Conservation (phyloP, 2,888 invertebrate species). For the Platynereis dumerilii region DNA sequence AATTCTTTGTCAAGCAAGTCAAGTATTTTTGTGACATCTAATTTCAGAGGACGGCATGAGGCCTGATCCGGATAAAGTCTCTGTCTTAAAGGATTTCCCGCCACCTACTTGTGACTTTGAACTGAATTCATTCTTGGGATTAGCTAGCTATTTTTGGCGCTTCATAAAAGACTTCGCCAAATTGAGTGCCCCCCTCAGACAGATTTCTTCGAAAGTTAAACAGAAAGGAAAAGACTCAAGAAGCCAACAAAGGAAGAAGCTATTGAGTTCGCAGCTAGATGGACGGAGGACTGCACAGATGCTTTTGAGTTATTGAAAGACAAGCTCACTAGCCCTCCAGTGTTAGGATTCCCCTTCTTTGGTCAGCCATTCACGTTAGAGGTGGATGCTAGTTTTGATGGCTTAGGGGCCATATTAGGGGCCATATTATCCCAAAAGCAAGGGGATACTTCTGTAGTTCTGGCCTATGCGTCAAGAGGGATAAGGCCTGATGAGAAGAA, state of each 20-base stretch:
- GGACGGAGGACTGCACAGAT: slow-evolving; percentile 12
- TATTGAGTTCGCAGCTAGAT: slow-evolving; percentile 12
- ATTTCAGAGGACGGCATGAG: slow-evolving; percentile 11
- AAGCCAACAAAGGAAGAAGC: background rate
- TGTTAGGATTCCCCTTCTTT: slow-evolving; percentile 19
- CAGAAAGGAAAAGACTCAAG: background rate
- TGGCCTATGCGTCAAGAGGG: slow-evolving; percentile 15
- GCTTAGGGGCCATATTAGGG: slow-evolving; percentile 23
- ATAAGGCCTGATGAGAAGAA: slow-evolving; percentile 10
- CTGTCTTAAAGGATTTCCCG: slow-evolving; percentile 8
- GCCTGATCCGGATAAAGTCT: slow-evolving; percentile 19
- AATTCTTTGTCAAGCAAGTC: slow-evolving; percentile 22
- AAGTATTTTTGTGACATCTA: slow-evolving; percentile 25
- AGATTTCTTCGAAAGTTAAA: background rate
- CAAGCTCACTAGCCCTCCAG: slow-evolving; percentile 18
- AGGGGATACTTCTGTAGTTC: slow-evolving; percentile 10
- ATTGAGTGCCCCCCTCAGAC: background rate
- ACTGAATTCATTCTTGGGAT: slow-evolving; percentile 18
- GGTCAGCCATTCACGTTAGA: slow-evolving; percentile 4
- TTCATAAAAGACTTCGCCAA: slow-evolving; percentile 18
- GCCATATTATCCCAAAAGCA: slow-evolving; percentile 24
- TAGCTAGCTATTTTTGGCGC: slow-evolving; percentile 20
- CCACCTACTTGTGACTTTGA: slow-evolving; percentile 9
- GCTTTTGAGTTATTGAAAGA: slow-evolving; percentile 17
- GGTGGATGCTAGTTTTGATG: slow-evolving; percentile 16